Conservation (phyloP, 2,113 vertebrate genomes). For the Perccottus glenii region DNA sequence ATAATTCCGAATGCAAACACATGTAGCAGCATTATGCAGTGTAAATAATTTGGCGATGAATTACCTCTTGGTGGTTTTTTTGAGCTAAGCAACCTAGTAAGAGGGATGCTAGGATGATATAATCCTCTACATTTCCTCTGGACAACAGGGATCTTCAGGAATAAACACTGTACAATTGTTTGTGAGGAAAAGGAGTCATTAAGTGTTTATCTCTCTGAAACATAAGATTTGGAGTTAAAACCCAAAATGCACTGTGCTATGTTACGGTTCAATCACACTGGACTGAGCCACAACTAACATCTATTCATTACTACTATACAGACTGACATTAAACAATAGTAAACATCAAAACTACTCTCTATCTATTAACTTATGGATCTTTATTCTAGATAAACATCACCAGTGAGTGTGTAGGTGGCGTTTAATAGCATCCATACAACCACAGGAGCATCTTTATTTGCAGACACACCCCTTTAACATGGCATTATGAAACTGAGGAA, state of each 20-base stretch:
- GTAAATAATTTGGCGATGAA: neutral
- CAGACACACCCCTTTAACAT: constrained; percentile 7
- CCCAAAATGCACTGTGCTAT: neutral
- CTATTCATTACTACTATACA: constrained; percentile 10
- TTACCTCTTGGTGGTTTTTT: constrained; percentile 79
- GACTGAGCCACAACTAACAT: constrained; percentile 1
- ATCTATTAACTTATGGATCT: neutral
- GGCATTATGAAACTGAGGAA: constrained; percentile 35
- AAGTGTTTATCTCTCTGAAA: no score
- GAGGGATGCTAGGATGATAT: constrained; percentile 38
- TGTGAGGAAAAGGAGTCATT: neutral
- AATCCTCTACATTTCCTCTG: constrained; percentile 41
- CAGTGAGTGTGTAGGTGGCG: no score
- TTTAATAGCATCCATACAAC: neutral
- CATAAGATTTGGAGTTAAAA: neutral
- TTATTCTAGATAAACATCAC: neutral
- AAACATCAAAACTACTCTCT: neutral
- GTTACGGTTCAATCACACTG: neutral
- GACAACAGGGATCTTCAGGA: constrained; percentile 47
- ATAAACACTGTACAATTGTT: constrained; percentile 9
- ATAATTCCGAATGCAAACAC: neutral
- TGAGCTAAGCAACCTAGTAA: constrained; percentile 61
- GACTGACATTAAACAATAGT: neutral
- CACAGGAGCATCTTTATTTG: neutral
- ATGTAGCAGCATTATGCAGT: constrained; percentile 5